Evolutionary conservation across 2,888 invertebrate species (phyloP), one percentile per base, ranked within the genome.

Genomic region (Stegana nigrithorax): DNA sequence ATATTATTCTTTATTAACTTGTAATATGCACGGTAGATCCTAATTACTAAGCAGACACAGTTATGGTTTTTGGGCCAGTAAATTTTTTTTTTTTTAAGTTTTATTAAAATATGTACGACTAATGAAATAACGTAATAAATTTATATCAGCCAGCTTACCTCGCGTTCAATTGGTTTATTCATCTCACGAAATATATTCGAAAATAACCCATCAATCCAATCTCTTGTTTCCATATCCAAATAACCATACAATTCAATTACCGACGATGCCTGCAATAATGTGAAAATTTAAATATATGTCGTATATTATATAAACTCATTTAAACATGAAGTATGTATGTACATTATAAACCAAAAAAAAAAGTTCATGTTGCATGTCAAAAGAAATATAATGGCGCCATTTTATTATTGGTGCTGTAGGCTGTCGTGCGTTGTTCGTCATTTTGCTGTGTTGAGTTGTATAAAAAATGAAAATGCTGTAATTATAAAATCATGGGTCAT

Each of bases 141-240:
- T 71, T 62, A 65, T 64, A 42, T 44, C 26, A 29, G 62, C 26
- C 29, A 55, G 75, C 81, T 76, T 80, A 85, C 85, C 72, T 85
- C 84, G 51, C 80, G 81, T 21, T 87, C 86, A 1, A 88, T 84
- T 0, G 91, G 93, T 86, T 89, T 92, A 86, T 96, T 96, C 86
- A 96, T 92, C 82, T 95, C 95, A 51, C 96, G 89, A 86, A 97
- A 97, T 80, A 97, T 95, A 82, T 91, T 93, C 2, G 96, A 96
- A 71, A 96, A 89, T 39, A 97, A 87, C 8, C 97, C 97, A 82
- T 97, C 97, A 1, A 94, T 93, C 97, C 97, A 97, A 83, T 96
- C 96, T 77, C 96, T 88, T 0, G 95, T 94, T 17, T 90, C 87
- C 1, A 95, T 93, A 84, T 96, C 94, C 57, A 96, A 86, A 67